Evolutionary conservation across 2,888 invertebrate genomes (phyloP).

Genomic region (Drosophila paranaensis): DNA sequence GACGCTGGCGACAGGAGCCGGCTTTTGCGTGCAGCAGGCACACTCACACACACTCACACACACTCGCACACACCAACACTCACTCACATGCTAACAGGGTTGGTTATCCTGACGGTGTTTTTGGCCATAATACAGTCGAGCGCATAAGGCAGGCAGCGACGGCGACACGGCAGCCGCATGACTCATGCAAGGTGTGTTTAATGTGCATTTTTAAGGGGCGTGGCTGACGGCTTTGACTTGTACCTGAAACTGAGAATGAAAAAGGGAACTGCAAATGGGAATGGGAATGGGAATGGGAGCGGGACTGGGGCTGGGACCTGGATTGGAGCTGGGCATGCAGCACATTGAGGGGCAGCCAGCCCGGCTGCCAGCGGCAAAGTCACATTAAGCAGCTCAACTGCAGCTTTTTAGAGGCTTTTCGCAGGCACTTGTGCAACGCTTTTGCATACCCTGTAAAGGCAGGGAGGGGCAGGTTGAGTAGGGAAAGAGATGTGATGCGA

Average conservation of each 20-base stretch:
- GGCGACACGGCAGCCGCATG: conserved; percentile 54
- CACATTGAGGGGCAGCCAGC: background rate
- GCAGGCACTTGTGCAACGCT: conserved; percentile 11
- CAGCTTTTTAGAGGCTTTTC: conserved; percentile 40
- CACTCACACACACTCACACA: conserved; percentile 14
- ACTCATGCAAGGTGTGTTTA: conserved; percentile 78
- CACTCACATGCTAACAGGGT: conserved; percentile 49
- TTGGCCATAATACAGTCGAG: conserved; percentile 72
- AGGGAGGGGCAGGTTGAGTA: accelerated
- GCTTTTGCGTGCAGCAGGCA: conserved; percentile 51
- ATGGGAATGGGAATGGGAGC: background rate
- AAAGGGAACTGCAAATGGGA: background rate
- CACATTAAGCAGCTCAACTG: conserved; percentile 41
- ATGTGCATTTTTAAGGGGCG: conserved; percentile 56
- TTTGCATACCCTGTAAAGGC: conserved; percentile 24
- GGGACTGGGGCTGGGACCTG: no score
- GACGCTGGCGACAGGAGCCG: conserved; percentile 50
- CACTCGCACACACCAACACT: conserved; percentile 1
- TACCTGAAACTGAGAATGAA: conserved; percentile 19
- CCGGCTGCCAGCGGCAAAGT: conserved; percentile 7
- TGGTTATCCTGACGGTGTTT: conserved; percentile 53
- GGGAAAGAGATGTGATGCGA: no score
- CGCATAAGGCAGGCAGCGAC: conserved; percentile 50
- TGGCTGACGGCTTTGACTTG: conserved; percentile 11
- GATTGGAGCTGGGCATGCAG: conserved; percentile 3